Percentiles rank a stretch among this genome's conserved stretches.
Conservation (phyloP, 2,888 invertebrate genomes). For the Hypomecis atomaria region DNA sequence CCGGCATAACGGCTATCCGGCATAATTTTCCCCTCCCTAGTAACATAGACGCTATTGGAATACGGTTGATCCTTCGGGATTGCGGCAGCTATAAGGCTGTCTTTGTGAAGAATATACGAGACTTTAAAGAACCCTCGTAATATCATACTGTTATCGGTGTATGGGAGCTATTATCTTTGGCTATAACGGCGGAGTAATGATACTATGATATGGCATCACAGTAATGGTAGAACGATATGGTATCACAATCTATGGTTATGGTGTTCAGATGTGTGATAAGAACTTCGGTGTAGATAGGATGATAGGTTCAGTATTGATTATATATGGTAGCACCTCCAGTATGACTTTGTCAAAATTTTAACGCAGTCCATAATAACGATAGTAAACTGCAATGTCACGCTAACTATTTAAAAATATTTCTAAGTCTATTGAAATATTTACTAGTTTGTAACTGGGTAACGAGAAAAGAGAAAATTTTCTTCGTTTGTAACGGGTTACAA, state of each 20-base stretch:
- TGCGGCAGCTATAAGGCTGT: slow-evolving; percentile 26
- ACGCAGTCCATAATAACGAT: no score
- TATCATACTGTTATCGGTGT: slow-evolving; percentile 11
- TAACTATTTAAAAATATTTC: no score
- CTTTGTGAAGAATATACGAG: slow-evolving; percentile 29
- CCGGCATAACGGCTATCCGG: slow-evolving; percentile 6
- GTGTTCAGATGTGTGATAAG: slow-evolving; percentile 2
- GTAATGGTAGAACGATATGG: not conserved
- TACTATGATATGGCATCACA: slow-evolving; percentile 10
- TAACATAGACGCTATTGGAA: slow-evolving; percentile 23
- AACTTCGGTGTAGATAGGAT: not conserved
- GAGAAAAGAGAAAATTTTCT: no score
- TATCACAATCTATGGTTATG: slow-evolving; percentile 7
- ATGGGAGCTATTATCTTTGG: slow-evolving; percentile 17
- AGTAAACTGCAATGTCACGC: no score
- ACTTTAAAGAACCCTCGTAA: slow-evolving; percentile 23
- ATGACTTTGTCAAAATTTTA: no score
- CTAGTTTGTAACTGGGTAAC: no score
- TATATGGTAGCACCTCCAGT: no score
- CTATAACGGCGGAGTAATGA: slow-evolving; percentile 14
- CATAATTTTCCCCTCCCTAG: slow-evolving; percentile 2
- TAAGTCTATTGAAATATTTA: no score
- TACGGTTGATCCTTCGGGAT: slow-evolving; percentile 29
- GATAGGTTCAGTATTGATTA: not conserved
- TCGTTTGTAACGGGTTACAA: no score